Conservation (phyloP, 2,797 vertebrate species). For the Hydrocynus forskahlii region DNA sequence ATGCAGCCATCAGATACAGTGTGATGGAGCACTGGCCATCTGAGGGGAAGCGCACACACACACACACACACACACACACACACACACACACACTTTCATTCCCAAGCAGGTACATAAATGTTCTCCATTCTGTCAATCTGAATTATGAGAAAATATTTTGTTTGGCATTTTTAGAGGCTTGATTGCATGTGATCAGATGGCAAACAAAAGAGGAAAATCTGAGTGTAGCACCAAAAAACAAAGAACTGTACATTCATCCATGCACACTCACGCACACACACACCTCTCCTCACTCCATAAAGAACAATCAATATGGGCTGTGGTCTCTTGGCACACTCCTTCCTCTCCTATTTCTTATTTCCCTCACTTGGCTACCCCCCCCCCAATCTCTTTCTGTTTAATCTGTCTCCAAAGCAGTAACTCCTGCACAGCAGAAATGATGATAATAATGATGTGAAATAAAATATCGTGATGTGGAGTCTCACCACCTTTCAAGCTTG, state of each 20-base stretch:
- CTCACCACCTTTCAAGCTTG: constrained; percentile 18
- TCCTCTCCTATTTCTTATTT: constrained; percentile 22
- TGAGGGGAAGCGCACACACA: constrained; percentile 7
- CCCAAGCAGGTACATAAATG: neutral
- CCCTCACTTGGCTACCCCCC: constrained; percentile 10
- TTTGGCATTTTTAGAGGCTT: neutral
- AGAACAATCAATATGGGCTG: constrained; percentile 37
- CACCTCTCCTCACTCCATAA: constrained; percentile 29
- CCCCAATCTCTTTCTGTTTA: constrained; percentile 25
- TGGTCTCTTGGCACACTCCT: constrained; percentile 6
- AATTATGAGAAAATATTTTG: neutral
- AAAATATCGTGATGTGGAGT: constrained; percentile 48
- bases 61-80: constrained; percentile 23
- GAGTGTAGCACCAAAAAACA: neutral
- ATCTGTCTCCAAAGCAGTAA: constrained; percentile 27
- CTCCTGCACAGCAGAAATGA: constrained; percentile 54
- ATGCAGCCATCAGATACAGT: constrained; percentile 85
- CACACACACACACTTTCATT: constrained; percentile 1
- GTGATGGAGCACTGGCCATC: constrained; percentile 48
- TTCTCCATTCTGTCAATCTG: neutral
- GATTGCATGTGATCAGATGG: neutral
- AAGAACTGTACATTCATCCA: neutral
- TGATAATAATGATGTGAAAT: constrained; percentile 59
- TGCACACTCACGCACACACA: constrained; percentile 4
- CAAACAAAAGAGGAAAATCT: neutral